These are phyloP conservation scores for Zoanthus gigantus DNA, from an alignment of 92 coral and sea anemone genomes.

Conservation along the genomic window DNA sequence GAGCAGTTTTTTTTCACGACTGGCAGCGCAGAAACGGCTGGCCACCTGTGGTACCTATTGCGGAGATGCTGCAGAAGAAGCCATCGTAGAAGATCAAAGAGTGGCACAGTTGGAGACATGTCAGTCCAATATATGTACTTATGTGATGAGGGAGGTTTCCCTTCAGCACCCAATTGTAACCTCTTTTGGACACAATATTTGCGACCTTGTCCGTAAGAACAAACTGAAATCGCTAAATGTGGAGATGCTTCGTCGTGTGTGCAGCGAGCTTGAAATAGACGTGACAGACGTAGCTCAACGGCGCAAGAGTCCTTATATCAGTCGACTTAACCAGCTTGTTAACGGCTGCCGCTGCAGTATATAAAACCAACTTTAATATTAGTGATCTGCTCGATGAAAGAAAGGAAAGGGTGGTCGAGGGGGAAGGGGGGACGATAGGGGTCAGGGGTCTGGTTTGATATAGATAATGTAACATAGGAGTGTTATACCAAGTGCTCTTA, in stretches of 20 bases:
- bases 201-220: conserved; percentile 41
- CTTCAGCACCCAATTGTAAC: background rate
- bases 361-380: background rate
- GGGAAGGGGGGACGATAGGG: background rate
- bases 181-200: conserved; percentile 12
- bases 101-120: background rate
- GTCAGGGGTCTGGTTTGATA: background rate
- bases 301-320: background rate
- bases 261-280: background rate
- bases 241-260: background rate
- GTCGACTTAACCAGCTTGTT: background rate
- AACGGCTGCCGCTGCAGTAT: background rate
- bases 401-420: background rate
- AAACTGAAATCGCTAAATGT: background rate
- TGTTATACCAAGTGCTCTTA: too few relatives aligned
- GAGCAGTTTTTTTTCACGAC: conserved; percentile 1
- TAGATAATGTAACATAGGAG: too few relatives aligned
- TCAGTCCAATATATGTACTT: background rate
- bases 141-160: background rate
- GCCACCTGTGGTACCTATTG: background rate
- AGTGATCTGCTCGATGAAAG: background rate
- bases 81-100: background rate
- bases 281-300: conserved; percentile 3
- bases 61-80: background rate
- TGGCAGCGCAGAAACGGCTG: background rate